Percentiles rank a stretch among this genome's conserved stretches.
These are phyloP conservation scores for Apamea epomidion DNA, from an alignment of 2,888 invertebrate genomes.

Conservation along the genomic window DNA sequence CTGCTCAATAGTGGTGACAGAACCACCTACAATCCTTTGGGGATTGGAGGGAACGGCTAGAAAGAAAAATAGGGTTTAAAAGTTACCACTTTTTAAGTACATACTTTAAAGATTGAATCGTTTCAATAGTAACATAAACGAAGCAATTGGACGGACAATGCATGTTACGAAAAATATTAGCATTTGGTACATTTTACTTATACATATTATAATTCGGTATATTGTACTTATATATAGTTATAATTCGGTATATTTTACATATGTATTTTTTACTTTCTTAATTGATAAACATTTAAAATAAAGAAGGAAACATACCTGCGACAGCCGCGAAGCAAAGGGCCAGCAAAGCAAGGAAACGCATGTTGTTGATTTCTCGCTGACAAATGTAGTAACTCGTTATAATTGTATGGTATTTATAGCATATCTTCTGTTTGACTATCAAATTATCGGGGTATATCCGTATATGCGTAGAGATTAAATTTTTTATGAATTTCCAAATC, in stretches of 20 bases:
- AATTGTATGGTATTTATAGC: constrained; percentile 25
- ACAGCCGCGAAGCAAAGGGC: constrained; percentile 43
- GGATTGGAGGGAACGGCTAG: constrained; percentile 60
- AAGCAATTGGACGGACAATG: background rate
- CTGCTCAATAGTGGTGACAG: constrained; percentile 64
- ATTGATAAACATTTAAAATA: background rate
- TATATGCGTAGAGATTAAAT: background rate
- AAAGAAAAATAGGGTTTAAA: constrained; percentile 15
- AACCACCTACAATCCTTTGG: constrained; percentile 74
- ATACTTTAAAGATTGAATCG: background rate
- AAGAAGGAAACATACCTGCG: constrained; percentile 20
- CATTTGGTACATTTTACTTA: background rate
- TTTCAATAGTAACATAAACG: background rate
- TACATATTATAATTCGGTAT: no score
- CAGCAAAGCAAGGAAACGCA: constrained; percentile 36
- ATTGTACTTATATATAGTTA: background rate
- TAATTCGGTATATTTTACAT: background rate
- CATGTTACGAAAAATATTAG: background rate
- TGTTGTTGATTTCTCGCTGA: constrained; percentile 12
- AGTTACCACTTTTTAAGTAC: background rate
- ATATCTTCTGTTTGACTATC: background rate
- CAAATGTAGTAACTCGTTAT: constrained; percentile 1
- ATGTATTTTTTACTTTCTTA: background rate
- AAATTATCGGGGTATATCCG: background rate
- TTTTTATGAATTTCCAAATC: background rate